These are phyloP conservation scores for Hyppa rectilinea DNA, from an alignment of 2,888 invertebrate genomes.

Conservation along the genomic window DNA sequence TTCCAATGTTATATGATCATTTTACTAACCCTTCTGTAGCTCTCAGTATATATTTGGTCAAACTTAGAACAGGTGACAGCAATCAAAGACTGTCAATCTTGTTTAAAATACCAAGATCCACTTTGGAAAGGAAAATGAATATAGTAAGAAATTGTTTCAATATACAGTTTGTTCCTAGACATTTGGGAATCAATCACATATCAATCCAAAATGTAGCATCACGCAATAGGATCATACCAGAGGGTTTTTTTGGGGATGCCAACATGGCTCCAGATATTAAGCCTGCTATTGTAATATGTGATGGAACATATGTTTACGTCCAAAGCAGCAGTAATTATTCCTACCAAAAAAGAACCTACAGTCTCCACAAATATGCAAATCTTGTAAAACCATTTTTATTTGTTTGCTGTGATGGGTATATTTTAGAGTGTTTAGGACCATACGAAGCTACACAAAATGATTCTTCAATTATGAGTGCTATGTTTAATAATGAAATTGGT, in stretches of 20 bases:
- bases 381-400: background rate
- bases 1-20: background rate
- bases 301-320: background rate
- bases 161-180: too few relatives aligned
- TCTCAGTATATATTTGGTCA: background rate
- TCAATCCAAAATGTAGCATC: too few relatives aligned
- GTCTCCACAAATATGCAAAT: background rate
- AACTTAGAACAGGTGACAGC: too few relatives aligned
- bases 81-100: too few relatives aligned
- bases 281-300: background rate
- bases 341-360: background rate
- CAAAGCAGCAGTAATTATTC: background rate
- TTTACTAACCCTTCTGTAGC: conserved; percentile 7
- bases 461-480: background rate
- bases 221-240: background rate
- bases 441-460: background rate
- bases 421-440: too few relatives aligned
- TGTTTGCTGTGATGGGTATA: background rate
- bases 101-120: too few relatives aligned
- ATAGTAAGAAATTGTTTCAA: too few relatives aligned
- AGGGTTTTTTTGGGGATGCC: background rate
- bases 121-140: too few relatives aligned
- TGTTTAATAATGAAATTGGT: background rate
- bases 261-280: background rate
- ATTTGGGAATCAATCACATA: too few relatives aligned